These are phyloP conservation scores for Hippocampus abdominalis DNA, from an alignment of 2,113 vertebrate genomes.

Conservation along the genomic window DNA sequence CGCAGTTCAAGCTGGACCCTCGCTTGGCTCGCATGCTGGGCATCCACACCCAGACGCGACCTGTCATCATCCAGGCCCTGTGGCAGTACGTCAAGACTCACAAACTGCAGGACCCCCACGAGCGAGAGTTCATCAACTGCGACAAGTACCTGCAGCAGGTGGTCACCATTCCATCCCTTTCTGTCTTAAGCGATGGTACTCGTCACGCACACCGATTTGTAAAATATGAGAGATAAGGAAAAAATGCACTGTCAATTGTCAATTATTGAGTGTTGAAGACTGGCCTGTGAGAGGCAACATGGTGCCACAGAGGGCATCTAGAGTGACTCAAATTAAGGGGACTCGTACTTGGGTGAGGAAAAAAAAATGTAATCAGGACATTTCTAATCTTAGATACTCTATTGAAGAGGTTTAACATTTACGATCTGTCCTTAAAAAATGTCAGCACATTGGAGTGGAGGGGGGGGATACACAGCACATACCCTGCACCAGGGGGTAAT, in stretches of 20 bases:
- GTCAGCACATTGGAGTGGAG: no score
- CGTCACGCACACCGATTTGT: neutral
- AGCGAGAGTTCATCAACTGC: slow-evolving; percentile 96
- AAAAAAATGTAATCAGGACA: no score
- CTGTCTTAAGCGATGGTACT: neutral
- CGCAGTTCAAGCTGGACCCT: slow-evolving; percentile 96
- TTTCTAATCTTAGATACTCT: no score
- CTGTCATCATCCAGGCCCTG: slow-evolving; percentile 95
- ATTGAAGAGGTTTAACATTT: no score
- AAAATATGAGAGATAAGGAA: neutral
- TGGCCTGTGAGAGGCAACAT: no score
- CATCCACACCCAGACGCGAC: slow-evolving; percentile 95
- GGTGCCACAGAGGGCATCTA: no score
- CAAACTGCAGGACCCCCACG: slow-evolving; percentile 93
- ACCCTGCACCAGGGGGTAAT: neutral
- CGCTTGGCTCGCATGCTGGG: slow-evolving; percentile 91
- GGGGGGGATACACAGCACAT: no score
- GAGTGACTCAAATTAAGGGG: no score
- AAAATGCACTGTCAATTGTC: no score
- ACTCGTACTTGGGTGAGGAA: no score
- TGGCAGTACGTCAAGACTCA: slow-evolving; percentile 99
- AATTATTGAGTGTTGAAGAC: no score
- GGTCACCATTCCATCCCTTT: slow-evolving; percentile 5
- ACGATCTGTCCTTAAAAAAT: no score
- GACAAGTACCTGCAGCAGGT: slow-evolving; percentile 99